Percentiles rank a stretch among this genome's conserved stretches.
These are phyloP conservation scores for Spisula solida DNA, from an alignment of 2,888 invertebrate species.

Conservation along the genomic window DNA sequence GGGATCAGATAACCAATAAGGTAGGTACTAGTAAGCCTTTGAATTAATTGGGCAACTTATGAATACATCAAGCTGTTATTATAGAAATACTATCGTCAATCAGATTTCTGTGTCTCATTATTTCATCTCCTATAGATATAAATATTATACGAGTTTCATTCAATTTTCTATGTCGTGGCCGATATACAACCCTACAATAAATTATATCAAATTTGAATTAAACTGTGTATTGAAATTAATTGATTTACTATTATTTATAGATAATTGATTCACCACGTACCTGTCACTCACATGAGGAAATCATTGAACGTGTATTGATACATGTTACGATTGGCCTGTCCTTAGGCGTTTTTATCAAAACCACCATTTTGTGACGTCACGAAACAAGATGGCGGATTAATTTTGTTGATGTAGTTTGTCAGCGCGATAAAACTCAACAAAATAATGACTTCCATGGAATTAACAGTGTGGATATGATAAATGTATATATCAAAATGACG, in stretches of 20 bases:
- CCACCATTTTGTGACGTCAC: conserved; percentile 15
- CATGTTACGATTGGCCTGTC: background rate
- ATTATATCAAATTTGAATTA: background rate
- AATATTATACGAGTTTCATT: no score
- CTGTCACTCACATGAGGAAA: conserved; percentile 19
- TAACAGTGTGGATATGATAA: background rate
- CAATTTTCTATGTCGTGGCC: background rate
- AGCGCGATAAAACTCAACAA: background rate
- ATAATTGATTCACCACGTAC: background rate
- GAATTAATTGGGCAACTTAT: no score
- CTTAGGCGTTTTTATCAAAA: background rate
- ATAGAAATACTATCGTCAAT: no score
- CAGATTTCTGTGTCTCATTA: no score
- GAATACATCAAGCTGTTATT: no score
- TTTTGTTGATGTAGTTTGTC: background rate
- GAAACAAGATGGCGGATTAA: background rate
- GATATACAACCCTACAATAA: background rate
- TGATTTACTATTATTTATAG: background rate
- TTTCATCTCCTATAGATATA: no score
- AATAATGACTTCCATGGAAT: background rate
- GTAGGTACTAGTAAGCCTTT: no score
- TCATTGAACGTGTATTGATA: background rate
- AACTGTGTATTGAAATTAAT: background rate
- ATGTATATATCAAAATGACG: background rate
- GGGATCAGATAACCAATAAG: no score